Conservation (phyloP, 2,113 vertebrate species). For the Ovis aries region ARS-UI_Ramb_v3.0 NC_056077.1:14675501-14676000, state of each 20-base stretch:
- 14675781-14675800: neutral
- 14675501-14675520: neutral
- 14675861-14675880: neutral
- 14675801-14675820: constrained; percentile 26
- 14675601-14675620: neutral
- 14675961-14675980: neutral
- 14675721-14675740: neutral
- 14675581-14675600: neutral
- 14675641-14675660: neutral
- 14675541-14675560: neutral
- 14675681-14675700: neutral
- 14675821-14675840: neutral
- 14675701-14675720: neutral
- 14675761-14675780: neutral
- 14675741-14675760: neutral
- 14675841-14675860: neutral
- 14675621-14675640: neutral
- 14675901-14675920: neutral
- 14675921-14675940: neutral
- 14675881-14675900: neutral
- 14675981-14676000: neutral
- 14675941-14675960: neutral
- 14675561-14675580: neutral
- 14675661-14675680: neutral
- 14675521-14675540: neutral